Base-by-base conservation (phyloP, 2,888 invertebrate genomes). In the Tridacna gigas region DNA sequence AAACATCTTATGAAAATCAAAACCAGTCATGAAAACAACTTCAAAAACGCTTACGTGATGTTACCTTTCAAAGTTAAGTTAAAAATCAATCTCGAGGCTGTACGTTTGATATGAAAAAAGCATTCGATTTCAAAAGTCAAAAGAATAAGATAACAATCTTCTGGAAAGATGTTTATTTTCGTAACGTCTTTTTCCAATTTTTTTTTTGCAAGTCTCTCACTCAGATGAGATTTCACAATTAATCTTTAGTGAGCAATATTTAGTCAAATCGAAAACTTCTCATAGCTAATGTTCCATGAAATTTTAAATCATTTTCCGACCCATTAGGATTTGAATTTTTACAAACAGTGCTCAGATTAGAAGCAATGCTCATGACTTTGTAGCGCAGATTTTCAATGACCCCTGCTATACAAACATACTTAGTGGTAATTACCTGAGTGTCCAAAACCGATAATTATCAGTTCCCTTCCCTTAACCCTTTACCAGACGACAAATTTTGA, bases 251-350 rank as follows among this genome's bases (percentile, higher is more conserved):
- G 56, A 45, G 60, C 56, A 80, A 76, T 63, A 80, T 37, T 71
- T 60, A 75, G 76, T 76, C 76, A 69, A 80, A 63, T 71, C 61
- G 66, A 61, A 45, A 15, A 63, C 67, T 51, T 77, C 74, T 73
- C 78, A 69, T 20, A 65, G 25, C 56, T 82, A 82, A 82, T 82
- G 78, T 74, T 78, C 75, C 79, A 25, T 82, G 82, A 82, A 82
- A 78, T 78, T 82, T 75, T 74, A 79, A 82, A 82, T 82, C 61
- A 79, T 82, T 82, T 82, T 82, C 82, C 82, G 67, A 60, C 71
- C 75, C 82, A 82, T 78, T 82, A 77, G 73, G 65, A 77, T 47
- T 71, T 77, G 26, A 77, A 51, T 66, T 48, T 67, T 47, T 67
- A 66, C 69, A 71, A 78, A 71, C 37, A n/a, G 20, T 47, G 51